Evolutionary conservation across 1,140 invertebrate species (phyloP), one percentile per base, ranked within the genome.

Genomic region (Danaus melanippus): DNA sequence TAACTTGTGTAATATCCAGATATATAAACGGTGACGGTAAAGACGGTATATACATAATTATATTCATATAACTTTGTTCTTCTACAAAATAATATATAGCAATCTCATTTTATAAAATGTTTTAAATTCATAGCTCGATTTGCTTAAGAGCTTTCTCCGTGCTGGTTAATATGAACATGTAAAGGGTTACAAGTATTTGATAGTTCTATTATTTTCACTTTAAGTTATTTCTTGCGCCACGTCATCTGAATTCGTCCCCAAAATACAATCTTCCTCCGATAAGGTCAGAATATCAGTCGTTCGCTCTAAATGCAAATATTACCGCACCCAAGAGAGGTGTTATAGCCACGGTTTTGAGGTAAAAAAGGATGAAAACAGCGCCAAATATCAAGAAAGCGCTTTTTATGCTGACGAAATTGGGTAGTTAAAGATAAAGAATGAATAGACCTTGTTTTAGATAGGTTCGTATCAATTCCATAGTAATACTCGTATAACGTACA

Each of bases 241-340:
- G 66, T 72, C 75, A 71, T 72, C 74, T 74, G 66, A 76, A 74
- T 59, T 66, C 65, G 66, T 69, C 67, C 70, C 66, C 74, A 68
- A 72, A 68, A 79, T 69, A 78, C 75, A 80, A 84, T 84, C 79
- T 82, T 71, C 71, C 61, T 64, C 64, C 72, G 80, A 84, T 84
- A 84, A 84, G 80, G 80, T 84, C 79, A 79, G 68, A 77, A 84
- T 82, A 82, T 80, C 78, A 80, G 76, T 79, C 74, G 76, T 80
- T 81, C 80, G 76, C 67, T 84, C 77, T 84, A 84, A 84, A 84
- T 84, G 80, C 80, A 84, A 84, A 84, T 84, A 84, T 80, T 70
- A 84, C 76, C 72, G 80, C 67, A 69, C 80, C 77, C 80, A 17
- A 59, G 78, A 80, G 80, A 79, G 75, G 80, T 84, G 78, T 84